Evolutionary conservation across 2,888 invertebrate genomes (phyloP).

Genomic region (Sinhomidia bicolor): DNA sequence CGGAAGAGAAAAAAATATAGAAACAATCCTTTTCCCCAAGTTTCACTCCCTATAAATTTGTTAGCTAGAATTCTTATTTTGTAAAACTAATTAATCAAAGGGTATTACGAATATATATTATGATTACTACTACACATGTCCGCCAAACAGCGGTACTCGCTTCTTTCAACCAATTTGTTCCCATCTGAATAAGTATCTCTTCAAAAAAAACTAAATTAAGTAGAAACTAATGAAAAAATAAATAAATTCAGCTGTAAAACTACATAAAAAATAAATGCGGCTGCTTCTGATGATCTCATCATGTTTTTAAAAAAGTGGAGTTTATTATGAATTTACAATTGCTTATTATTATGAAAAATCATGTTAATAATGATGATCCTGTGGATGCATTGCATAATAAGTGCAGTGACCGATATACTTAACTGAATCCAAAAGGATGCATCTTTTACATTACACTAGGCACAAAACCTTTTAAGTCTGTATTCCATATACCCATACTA

Average conservation of each 20-base stretch:
- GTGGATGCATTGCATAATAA: conserved; percentile 33
- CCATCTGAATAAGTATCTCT: no score
- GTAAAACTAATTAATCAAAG: conserved; percentile 54
- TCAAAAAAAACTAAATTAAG: conserved; percentile 34
- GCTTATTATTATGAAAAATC: conserved; percentile 5
- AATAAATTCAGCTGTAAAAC: no score
- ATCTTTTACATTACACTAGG: neutral
- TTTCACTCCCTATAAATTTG: neutral
- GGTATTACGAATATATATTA: conserved; percentile 56
- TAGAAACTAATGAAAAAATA: conserved; percentile 41
- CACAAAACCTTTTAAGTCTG: neutral
- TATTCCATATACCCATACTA: neutral
- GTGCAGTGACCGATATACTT: conserved; percentile 63
- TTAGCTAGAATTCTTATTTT: neutral
- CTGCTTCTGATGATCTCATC: conserved; percentile 51
- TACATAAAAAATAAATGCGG: conserved; percentile 32
- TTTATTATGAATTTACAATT: conserved; percentile 65
- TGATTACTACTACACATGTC: conserved; percentile 8
- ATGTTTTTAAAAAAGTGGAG: conserved; percentile 42
- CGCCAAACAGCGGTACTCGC: neutral
- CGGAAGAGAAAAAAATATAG: neutral
- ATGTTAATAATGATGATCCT: conserved; percentile 26
- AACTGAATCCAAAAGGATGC: conserved; percentile 18
- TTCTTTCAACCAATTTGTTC: neutral
- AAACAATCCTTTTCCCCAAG: neutral